These are phyloP conservation scores for Melanerpes aurifrons DNA, from an alignment of 2,113 vertebrate genomes.

Conservation along the genomic window DNA sequence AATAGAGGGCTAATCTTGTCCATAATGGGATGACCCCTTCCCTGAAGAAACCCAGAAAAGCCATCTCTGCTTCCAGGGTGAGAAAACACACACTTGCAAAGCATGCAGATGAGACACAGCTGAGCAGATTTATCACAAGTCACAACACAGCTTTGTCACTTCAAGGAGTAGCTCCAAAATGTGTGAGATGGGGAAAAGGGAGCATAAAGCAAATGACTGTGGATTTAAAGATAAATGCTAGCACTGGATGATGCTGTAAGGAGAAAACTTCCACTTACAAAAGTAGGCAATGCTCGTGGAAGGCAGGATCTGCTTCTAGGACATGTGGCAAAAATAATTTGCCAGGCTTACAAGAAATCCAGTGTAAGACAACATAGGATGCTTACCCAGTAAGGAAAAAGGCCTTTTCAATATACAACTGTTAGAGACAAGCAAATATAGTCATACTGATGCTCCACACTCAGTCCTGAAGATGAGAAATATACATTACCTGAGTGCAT, in stretches of 20 bases:
- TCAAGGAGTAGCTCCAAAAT: background rate
- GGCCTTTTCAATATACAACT: background rate
- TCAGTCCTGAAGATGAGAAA: background rate
- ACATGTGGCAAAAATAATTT: background rate
- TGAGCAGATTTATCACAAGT: background rate
- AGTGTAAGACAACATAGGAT: background rate
- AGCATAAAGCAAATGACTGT: background rate
- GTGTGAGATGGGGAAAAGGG: background rate
- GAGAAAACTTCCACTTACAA: background rate
- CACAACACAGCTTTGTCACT: background rate
- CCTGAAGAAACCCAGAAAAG: background rate
- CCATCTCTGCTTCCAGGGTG: background rate
- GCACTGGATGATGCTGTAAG: background rate
- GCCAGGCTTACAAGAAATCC: background rate
- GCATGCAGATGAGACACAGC: background rate
- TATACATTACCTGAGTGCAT: background rate
- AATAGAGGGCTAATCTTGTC: background rate
- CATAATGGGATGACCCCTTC: accelerated
- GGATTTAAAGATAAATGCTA: background rate
- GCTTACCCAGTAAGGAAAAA: background rate
- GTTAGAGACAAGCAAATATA: background rate
- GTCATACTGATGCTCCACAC: background rate
- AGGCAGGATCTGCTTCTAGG: background rate
- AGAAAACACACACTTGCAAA: background rate
- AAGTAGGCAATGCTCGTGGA: background rate